Evolutionary conservation across 2,113 vertebrate genomes (phyloP), one percentile per base, ranked within the genome.

Genomic region (Antechinus stuartii): DNA sequence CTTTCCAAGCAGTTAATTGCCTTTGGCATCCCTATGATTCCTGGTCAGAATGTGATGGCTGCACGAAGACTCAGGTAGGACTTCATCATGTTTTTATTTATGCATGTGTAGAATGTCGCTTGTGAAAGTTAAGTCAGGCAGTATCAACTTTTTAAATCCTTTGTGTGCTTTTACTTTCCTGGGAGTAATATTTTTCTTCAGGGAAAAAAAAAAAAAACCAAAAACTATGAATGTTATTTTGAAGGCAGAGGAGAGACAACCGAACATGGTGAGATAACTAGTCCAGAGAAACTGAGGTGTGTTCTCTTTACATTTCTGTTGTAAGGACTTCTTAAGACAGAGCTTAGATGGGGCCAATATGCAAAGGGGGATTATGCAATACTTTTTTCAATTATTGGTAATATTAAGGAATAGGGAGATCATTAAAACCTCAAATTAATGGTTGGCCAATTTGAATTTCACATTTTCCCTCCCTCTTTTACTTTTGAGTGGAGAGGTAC

Each of bases 11-110:
- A 2, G 89, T 99, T n/a, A 92, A 99, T 89, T 99, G 99, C 96
- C 98, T 90, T 95, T 99, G 99, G 99, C 98, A 97, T 54, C 92
- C 98, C 25, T 99, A 98, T 96, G 98, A 98, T 19, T 98, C 98
- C 8, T 99, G 99, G 99, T 99, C 99, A 0, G 99, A 99, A 76
- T 99, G 99, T 92, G 98, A 99, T 27, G 99, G 99, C 89, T 99
- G 99, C 96, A 99, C 99, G 50, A 99, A 98, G 93, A 99, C 98
- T 0, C 99, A 99, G 99, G 99, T 99, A 98, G 30, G 97, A 92
- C 55, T 95, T 49, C 22, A 54, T 0, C 24, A 91, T 94, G 54
- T 68, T 92, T 26, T 96, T 96, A n/a, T 76, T 24, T 90, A 50
- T 91, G 54, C 91, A 68, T 35, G 11, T 95, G 26, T 25, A 61